A percentile compares a stretch with the other conserved stretches of the same genome.
Evolutionary conservation across 2,888 invertebrate genomes (phyloP).

Genomic region (Tetranychus piercei): DNA sequence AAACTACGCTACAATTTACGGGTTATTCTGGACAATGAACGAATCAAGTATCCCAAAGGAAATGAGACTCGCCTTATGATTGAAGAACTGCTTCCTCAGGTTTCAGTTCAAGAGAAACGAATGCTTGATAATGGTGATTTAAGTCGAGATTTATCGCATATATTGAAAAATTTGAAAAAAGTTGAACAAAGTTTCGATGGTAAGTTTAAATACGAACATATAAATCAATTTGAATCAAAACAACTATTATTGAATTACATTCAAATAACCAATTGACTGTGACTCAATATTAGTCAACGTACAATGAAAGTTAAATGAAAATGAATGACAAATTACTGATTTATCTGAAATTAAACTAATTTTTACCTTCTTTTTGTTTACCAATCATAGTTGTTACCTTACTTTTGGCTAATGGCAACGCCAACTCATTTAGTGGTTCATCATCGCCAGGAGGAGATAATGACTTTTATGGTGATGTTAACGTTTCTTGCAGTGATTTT

Average conservation of each 20-base stretch:
- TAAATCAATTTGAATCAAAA: no score
- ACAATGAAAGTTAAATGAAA: background rate
- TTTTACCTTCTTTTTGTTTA: background rate
- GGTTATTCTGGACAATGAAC: slow-evolving; percentile 36
- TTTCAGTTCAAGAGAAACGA: slow-evolving; percentile 25
- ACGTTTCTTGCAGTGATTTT: background rate
- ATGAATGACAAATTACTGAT: background rate
- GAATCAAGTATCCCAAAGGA: slow-evolving; percentile 28
- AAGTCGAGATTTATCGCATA: slow-evolving; percentile 35
- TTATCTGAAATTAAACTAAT: background rate
- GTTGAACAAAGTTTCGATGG: slow-evolving; percentile 39
- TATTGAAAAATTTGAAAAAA: slow-evolving; percentile 38
- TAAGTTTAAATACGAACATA: slow-evolving; percentile 26
- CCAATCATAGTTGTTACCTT: background rate
- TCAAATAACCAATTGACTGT: no score
- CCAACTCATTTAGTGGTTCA: background rate
- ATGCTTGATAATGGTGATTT: slow-evolving; percentile 20
- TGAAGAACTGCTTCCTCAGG: slow-evolving; percentile 25
- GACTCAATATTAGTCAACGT: no score
- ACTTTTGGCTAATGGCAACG: background rate
- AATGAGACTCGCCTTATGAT: slow-evolving; percentile 20
- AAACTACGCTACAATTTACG: slow-evolving; percentile 37
- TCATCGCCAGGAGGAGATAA: background rate
- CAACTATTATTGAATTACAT: no score
- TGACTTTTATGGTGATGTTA: background rate